Evolutionary conservation across 2,888 invertebrate species (phyloP), one percentile per base, ranked within the genome.

Genomic region (Exephanes ischioxanthus): DNA sequence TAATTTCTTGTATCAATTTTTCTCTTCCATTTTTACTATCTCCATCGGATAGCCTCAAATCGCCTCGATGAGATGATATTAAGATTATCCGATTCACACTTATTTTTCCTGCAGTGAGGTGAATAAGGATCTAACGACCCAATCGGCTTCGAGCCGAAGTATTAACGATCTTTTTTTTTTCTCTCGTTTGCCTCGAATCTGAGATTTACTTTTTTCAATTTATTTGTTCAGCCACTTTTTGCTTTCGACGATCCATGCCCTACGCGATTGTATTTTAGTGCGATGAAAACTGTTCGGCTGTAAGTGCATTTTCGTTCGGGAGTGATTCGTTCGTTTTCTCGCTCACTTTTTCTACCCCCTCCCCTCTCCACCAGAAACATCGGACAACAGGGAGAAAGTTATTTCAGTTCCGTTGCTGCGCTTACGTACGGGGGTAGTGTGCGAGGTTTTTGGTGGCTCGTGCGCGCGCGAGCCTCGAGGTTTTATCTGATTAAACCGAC

Each of bases 401-500:
- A 81, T 81, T 77, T 58, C 67, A 63, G 30, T 30, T 11, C 63
- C 67, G 33, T 67, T 9, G 11, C 61, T 14, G 73, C 55, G 71
- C 30, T 63, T 53, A 51, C 33, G 30, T 33, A 11, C 19, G 11
- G 55, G 55, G 26, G 26, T 14, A 26, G 58, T 14, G 58, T 14
- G 71, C n/a, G 53, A 63, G 53, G 30, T 80, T 81, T 81, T 86
- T 37, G 51, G 80, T 66, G 70, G 78, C 63, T 48, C 70, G 72
- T 82, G 70, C 61, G 75, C 71, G 76, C 45, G 66, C 63, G 71
- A 67, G 82, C 55, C 76, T 83, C 83, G 85, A 76, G 75, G 72
- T 91, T 93, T 92, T 93, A 93, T 93, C 93, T 93, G 93, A 93
- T 93, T 93, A 93, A 93, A 93, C 91, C 90, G 91, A 91, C 93